These are phyloP conservation scores for Habroteleia sp. DNA, from an alignment of 2,888 invertebrate species.

Conservation along the genomic window DNA sequence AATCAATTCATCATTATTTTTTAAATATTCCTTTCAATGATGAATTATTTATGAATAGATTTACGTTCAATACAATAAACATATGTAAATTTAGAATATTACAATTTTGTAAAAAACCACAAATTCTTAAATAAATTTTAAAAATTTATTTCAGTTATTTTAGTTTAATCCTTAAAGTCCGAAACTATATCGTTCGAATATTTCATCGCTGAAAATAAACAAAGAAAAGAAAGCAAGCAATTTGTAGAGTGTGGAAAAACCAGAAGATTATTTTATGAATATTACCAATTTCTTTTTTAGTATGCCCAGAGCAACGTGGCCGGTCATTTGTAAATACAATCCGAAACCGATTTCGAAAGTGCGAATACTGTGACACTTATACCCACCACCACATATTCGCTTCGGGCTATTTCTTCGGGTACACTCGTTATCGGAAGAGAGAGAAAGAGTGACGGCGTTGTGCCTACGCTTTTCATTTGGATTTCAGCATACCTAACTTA, in stretches of 20 bases:
- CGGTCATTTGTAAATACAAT: slow-evolving; percentile 25
- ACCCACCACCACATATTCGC: slow-evolving; percentile 24
- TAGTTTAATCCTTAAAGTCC: too few relatives aligned
- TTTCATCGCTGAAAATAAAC: too few relatives aligned
- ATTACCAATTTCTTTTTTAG: background rate
- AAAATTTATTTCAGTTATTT: too few relatives aligned
- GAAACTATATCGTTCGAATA: too few relatives aligned
- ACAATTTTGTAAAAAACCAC: too few relatives aligned
- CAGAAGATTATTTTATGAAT: background rate
- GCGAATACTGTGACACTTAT: slow-evolving; percentile 55
- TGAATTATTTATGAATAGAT: too few relatives aligned
- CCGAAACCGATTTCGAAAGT: slow-evolving; percentile 54
- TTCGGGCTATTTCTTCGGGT: slow-evolving; percentile 32
- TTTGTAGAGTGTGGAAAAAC: slow-evolving; percentile 14
- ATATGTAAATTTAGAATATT: too few relatives aligned
- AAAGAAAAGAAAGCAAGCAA: slow-evolving; percentile 7
- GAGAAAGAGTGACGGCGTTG: slow-evolving; percentile 19
- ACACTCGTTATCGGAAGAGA: slow-evolving; percentile 19
- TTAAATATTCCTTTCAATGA: too few relatives aligned
- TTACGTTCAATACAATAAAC: too few relatives aligned
- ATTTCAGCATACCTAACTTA: slow-evolving; percentile 52
- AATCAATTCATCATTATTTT: too few relatives aligned
- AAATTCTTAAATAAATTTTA: too few relatives aligned
- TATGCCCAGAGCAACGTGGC: background rate
- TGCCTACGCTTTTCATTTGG: slow-evolving; percentile 52